Evolutionary conservation across 2,888 invertebrate genomes (phyloP), one percentile per base, ranked within the genome.

Genomic region (Malacosoma neustria): DNA sequence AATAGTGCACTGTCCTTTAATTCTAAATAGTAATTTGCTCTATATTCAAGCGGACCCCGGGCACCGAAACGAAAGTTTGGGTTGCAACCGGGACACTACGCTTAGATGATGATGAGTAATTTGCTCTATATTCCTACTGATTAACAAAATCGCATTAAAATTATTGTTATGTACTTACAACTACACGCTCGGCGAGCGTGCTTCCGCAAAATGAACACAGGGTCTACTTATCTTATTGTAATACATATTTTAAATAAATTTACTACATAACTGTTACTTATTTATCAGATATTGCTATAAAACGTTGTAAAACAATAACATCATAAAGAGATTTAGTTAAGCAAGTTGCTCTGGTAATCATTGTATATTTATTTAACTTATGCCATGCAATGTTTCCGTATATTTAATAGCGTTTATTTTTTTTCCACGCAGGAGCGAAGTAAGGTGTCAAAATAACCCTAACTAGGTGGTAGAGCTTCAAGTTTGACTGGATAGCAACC

Each of bases 141-240:
- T 22, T 11, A 34, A 22, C 4, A 11, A 29, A 34, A 13, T 13
- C 13, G 13, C 30, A 7, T n/a, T 9, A 9, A 11, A 31, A 22
- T 9, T 12, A 22, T 22, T 22, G 22, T 3, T 3, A 22, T 22
- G 13, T 14, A 30, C 40, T 30, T 34, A 7, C 33, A 9, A 34
- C 29, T 42, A 11, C 54, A 51, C 45, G 51, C 42, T 42, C 38
- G 34, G 9, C 29, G 34, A 33, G 45, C 45, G 47, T 49, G 56
- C 39, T 42, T 43, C 43, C 34, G 40, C 39, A 39, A 46, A 50
- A 49, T 50, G 43, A 46, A 41, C 34, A 11, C 29, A 31, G 33
- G 39, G 38, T 41, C 33, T 41, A 45, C 40, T 43, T 51, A 54
- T 43, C 51, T 51, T 37, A 33, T 38, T 38, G 36, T 34, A 40